These are phyloP conservation scores for Solenopsis invicta DNA, from an alignment of 1,140 invertebrate genomes.

Conservation along the genomic window DNA sequence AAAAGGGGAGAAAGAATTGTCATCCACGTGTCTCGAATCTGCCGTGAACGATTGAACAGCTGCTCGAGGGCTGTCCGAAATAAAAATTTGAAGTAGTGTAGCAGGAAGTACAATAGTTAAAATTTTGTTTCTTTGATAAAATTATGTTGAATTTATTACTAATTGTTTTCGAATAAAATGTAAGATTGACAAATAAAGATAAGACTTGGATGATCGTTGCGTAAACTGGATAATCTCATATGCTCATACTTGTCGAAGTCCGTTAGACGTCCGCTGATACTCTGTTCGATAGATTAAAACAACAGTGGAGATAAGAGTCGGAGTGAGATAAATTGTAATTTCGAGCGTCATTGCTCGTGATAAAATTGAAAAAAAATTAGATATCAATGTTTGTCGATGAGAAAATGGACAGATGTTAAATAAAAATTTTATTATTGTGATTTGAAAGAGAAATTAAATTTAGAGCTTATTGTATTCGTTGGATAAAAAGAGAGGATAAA, in stretches of 20 bases:
- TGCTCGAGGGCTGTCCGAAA: background rate
- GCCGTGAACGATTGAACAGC: background rate
- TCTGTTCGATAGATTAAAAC: background rate
- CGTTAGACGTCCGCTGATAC: background rate
- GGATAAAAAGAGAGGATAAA: background rate
- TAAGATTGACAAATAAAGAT: background rate
- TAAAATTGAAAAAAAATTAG: background rate
- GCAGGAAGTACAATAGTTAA: background rate
- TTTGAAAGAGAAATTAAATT: background rate
- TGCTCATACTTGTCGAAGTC: background rate
- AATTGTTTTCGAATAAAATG: background rate
- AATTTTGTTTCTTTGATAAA: background rate
- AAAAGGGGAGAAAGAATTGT: conserved; percentile 2
- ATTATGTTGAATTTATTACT: background rate
- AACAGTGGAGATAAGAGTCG: background rate
- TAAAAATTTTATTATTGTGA: background rate
- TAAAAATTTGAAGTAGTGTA: background rate
- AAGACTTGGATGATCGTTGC: background rate
- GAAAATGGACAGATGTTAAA: background rate
- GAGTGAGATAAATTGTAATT: background rate
- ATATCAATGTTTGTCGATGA: background rate
- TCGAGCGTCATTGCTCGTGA: background rate
- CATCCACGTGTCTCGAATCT: background rate
- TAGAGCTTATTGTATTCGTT: background rate
- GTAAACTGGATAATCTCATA: conserved; percentile 11